Percentiles rank a stretch among this genome's conserved stretches.
phyloP scores from a whole-genome alignment of 1,140 invertebrate species.

The Drosophila suzukii region DNA sequence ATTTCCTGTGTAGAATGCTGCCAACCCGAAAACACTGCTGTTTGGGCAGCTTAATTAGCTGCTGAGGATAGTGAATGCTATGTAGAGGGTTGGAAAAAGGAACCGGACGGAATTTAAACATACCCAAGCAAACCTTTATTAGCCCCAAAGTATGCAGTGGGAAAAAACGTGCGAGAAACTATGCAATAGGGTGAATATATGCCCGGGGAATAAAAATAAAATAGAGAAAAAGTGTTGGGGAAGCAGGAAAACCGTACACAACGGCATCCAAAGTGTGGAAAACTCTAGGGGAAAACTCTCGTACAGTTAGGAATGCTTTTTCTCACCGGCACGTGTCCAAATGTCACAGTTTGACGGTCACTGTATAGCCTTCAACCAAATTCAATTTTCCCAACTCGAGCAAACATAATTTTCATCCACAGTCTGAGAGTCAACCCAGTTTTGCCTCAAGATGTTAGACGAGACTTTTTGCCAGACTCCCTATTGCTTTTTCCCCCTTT shows the following conservation, averaged over 20 bases:
- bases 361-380: constrained; percentile 34
- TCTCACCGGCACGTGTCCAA: constrained; percentile 30
- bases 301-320: constrained; percentile 15
- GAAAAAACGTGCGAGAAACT: constrained; percentile 54
- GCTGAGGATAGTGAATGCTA: not conserved
- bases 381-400: constrained; percentile 62
- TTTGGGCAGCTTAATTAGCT: constrained; percentile 54
- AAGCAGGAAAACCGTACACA: constrained; percentile 4
- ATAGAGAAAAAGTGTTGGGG: not conserved
- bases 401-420: constrained; percentile 66
- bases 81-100: not conserved
- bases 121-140: constrained; percentile 57
- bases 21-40: constrained; percentile 18
- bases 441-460: constrained; percentile 47
- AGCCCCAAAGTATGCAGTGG: constrained; percentile 65
- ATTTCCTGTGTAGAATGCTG: constrained; percentile 6
- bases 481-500: not conserved
- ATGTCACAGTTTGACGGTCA: constrained; percentile 39
- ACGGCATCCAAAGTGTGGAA: constrained; percentile 19
- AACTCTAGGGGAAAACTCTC: constrained; percentile 11
- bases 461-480: constrained; percentile 47
- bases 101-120: constrained; percentile 25
- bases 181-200: constrained; percentile 49
- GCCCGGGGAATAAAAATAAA: constrained; percentile 27
- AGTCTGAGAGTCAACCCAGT: constrained; percentile 61